These are phyloP conservation scores for Drosophila watanabei DNA, from an alignment of 1,140 invertebrate species.

Conservation along the genomic window DNA sequence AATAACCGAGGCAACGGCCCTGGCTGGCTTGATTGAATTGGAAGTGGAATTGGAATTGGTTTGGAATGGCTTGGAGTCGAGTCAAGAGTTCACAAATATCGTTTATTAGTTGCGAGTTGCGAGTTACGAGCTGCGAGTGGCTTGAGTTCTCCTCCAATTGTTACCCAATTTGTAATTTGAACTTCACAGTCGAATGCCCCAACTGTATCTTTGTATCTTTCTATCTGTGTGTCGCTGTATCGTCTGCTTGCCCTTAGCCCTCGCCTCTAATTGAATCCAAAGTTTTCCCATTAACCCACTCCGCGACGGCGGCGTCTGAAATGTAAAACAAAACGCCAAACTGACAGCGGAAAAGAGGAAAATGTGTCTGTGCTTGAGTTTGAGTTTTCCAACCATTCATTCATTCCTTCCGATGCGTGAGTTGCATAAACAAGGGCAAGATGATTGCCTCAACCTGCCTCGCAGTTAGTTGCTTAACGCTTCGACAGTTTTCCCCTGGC, in stretches of 20 bases:
- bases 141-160: constrained; percentile 29
- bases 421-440: constrained; percentile 69
- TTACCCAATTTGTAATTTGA: constrained; percentile 57
- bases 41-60: constrained; percentile 46
- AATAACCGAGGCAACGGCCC: constrained; percentile 50
- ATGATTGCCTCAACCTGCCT: constrained; percentile 60
- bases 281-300: constrained; percentile 55
- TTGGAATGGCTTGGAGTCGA: constrained; percentile 32
- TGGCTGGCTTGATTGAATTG: constrained; percentile 75
- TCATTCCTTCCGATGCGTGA: constrained; percentile 55
- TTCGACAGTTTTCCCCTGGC: constrained; percentile 64
- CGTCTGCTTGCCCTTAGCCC: constrained; percentile 38
- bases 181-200: constrained; percentile 42
- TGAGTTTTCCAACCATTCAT: constrained; percentile 52
- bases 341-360: constrained; percentile 60
- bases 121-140: background rate
- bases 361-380: constrained; percentile 55
- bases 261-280: constrained; percentile 60
- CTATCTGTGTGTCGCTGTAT: constrained; percentile 13
- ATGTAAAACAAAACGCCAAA: constrained; percentile 45
- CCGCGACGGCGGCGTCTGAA: constrained; percentile 5
- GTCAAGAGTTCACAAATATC: constrained; percentile 53
- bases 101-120: constrained; percentile 36
- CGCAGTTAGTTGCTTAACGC: constrained; percentile 67
- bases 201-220: constrained; percentile 39